These are phyloP conservation scores for Linepithema humile DNA, from an alignment of 1,140 invertebrate genomes.

Conservation along the genomic window DNA sequence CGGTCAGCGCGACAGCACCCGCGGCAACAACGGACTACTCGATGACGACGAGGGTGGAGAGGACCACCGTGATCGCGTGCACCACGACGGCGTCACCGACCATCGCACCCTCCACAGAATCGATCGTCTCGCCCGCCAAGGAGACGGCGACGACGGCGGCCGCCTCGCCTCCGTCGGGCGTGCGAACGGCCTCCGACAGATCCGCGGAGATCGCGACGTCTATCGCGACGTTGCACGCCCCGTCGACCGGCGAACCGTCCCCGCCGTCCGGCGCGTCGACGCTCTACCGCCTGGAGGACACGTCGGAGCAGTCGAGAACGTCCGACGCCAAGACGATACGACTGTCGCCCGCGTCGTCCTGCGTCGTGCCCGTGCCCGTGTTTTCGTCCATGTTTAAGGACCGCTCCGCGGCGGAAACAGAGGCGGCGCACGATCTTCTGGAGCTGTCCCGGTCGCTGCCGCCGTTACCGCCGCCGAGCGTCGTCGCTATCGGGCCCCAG, in stretches of 20 bases:
- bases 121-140: neutral
- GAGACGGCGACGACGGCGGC: slow-evolving; percentile 6
- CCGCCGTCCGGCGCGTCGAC: slow-evolving; percentile 36
- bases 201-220: neutral
- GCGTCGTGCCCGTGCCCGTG: slow-evolving; percentile 19
- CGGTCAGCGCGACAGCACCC: neutral
- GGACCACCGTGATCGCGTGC: slow-evolving; percentile 35
- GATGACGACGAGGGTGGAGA: slow-evolving; percentile 34
- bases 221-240: neutral
- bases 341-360: neutral
- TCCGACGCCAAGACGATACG: slow-evolving; percentile 37
- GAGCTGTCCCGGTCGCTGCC: slow-evolving; percentile 92
- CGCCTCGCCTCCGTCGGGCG: slow-evolving; percentile 4
- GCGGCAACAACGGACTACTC: slow-evolving; percentile 29
- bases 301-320: neutral
- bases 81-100: neutral
- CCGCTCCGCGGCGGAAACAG: slow-evolving; percentile 91
- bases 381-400: slow-evolving; percentile 84
- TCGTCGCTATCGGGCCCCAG: slow-evolving; percentile 83
- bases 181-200: slow-evolving; percentile 10
- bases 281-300: slow-evolving; percentile 34
- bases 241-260: slow-evolving; percentile 22
- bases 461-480: slow-evolving; percentile 88
- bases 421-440: slow-evolving; percentile 93
- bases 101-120: neutral